Evolutionary conservation across 2,797 vertebrate genomes (phyloP), one percentile per base, ranked within the genome.

Genomic region (Euthynnus affinis): DNA sequence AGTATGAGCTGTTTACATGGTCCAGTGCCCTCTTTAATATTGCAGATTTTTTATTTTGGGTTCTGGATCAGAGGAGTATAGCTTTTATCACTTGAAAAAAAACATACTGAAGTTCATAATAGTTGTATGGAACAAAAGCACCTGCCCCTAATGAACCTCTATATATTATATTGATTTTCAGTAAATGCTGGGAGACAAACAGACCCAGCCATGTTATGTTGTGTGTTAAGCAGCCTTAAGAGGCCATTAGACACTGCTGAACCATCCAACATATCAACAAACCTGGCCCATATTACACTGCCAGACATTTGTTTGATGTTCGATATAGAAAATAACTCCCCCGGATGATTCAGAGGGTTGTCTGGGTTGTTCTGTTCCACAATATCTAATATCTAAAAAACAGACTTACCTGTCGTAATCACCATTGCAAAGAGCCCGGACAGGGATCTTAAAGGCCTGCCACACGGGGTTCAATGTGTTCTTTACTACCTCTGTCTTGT

Each of bases 401-500:
- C 4, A 4, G 3, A 68, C 92, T 85, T 90, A 97, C 97, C 97
- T 95, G 94, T 98, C 97, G 53, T 96, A 96, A 88, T 98, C 97
- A 44, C 97, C 97, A 23, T 98, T 98, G 88, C 97, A 98, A 80
- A 98, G 95, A 48, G 97, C 96, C 82, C 97, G 95, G 48, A 97
- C 96, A 0, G 97, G 96, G 76, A 98, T 96, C 91, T 97, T 97
- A 89, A 98, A 98, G 49, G 97, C 97, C 87, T 98, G 96, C 97
- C 97, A 98, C 71, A 98, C 97, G 0, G 97, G 97, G 89, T 98
- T 98, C 87, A 98, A 80, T 0, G 97, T 98, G 84, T 97, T 97
- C 94, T 98, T 98, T 86, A 98, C 87, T 25, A 98, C 96, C 90
- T 98, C 97, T 27, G 97, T 98, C 91, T 98, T 98, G 89, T 98